phyloP scores from a whole-genome alignment of 1,140 invertebrate species.

The Drosophila paulistorum region DNA sequence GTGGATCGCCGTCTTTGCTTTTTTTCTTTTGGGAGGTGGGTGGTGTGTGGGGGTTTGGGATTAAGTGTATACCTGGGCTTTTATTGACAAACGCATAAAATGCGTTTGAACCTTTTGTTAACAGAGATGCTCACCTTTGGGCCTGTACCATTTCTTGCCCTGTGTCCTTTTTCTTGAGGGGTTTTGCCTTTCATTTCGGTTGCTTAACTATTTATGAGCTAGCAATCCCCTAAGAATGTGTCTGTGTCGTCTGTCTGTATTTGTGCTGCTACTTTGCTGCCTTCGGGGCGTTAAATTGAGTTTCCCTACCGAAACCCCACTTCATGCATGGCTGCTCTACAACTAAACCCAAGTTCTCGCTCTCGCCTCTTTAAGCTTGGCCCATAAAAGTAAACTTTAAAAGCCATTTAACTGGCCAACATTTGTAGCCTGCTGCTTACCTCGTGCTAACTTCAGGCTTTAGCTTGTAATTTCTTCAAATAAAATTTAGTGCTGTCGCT shows the following conservation, averaged over 20 bases:
- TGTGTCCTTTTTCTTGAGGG: constrained; percentile 42
- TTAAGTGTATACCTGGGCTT: constrained; percentile 45
- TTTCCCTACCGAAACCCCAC: constrained; percentile 50
- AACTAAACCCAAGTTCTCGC: constrained; percentile 33
- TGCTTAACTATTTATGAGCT: constrained; percentile 81
- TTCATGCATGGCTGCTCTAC: constrained; percentile 58
- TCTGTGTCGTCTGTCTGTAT: constrained; percentile 67
- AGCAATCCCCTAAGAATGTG: constrained; percentile 74
- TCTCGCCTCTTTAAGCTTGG: constrained; percentile 48
- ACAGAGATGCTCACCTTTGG: constrained; percentile 63
- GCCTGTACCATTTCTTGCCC: constrained; percentile 47
- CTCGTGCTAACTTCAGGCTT: constrained; percentile 34
- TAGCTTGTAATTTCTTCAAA: constrained; percentile 41
- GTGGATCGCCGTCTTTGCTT: constrained; percentile 30
- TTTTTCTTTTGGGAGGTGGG: neutral
- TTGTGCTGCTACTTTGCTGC: constrained; percentile 80
- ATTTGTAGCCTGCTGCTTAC: constrained; percentile 54
- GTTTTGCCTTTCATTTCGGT: constrained; percentile 70
- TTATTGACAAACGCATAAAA: constrained; percentile 80
- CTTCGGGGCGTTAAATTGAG: constrained; percentile 78
- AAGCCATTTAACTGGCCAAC: constrained; percentile 45
- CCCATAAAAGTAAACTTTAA: constrained; percentile 42
- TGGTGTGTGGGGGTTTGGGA: constrained; percentile 25
- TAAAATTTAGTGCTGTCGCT: constrained; percentile 60
- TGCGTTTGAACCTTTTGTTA: constrained; percentile 77